phyloP scores from a whole-genome alignment of 2,888 invertebrate species.

The Caradrina kadenii region DNA sequence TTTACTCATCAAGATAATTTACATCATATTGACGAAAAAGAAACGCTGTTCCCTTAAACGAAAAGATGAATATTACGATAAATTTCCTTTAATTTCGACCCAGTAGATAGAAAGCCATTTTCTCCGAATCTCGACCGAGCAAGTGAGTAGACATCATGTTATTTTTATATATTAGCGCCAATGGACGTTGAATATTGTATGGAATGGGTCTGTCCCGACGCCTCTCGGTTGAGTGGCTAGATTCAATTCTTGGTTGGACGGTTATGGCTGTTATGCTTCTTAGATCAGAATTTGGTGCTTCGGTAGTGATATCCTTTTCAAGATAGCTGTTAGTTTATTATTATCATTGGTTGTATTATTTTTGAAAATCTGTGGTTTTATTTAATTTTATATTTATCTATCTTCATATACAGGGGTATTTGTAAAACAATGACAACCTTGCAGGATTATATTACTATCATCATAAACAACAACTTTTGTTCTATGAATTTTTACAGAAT shows the following conservation, averaged over 20 bases:
- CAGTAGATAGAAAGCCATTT: constrained; percentile 22
- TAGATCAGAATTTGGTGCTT: constrained; percentile 23
- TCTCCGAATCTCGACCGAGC: constrained; percentile 16
- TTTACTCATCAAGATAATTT: not conserved
- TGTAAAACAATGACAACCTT: no score
- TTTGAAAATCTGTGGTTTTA: not conserved
- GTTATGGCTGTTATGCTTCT: constrained; percentile 23
- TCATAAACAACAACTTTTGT: no score
- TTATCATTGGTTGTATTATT: constrained; percentile 8
- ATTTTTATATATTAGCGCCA: constrained; percentile 51
- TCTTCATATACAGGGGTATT: no score
- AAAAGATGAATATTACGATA: constrained; percentile 17
- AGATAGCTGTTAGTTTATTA: constrained; percentile 32
- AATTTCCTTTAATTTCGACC: constrained; percentile 16
- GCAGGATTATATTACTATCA: no score
- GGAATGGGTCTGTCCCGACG: constrained; percentile 20
- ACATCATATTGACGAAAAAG: not conserved
- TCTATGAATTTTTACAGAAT: no score
- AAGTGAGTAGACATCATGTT: constrained; percentile 35
- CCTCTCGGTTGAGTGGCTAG: constrained; percentile 31
- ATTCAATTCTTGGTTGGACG: constrained; percentile 39
- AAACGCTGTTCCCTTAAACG: not conserved
- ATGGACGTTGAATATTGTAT: constrained; percentile 54
- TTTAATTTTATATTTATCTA: no score
- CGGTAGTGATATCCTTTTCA: constrained; percentile 26